Base-by-base conservation (phyloP, 1,140 invertebrate genomes). In the Batillaria attramentaria region DNA sequence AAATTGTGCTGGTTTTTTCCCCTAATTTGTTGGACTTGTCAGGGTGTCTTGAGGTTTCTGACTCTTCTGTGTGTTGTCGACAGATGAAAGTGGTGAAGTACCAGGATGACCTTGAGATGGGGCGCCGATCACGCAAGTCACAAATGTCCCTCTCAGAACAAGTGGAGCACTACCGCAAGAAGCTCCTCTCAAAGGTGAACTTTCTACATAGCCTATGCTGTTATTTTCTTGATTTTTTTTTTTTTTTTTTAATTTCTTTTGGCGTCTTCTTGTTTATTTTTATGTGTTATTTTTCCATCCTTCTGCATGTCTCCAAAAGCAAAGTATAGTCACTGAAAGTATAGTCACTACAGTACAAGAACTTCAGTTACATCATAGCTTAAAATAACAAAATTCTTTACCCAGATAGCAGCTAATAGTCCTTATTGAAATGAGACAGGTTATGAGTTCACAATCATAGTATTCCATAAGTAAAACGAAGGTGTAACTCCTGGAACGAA, bases 101-200 rank as follows among this genome's bases (percentile, higher is more conserved):
- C 92, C 97, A 98, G 92, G 97, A 99, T 92, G 97, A 99, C 91
- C 90, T 99, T 65, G 97, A 99, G 92, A 95, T 94, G 28, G 97
- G 97, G 3, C 93, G 94, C 86, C 92, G 95, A 77, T 93, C 92
- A 54, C 88, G 96, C 2, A 96, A 97, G 91, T 91, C 94, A 33
- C 80, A 86, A 10, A 95, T 96, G 93, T 94, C 94, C 20, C 93
- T 97, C 79, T 89, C 93, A 72, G 94, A 96, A 87, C 97, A 98
- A 92, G 95, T 98, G 0, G 95, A 97, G 89, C 95, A 97, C 92
- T 98, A 98, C 89, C 92, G 97, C 54, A 93, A 95, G 85, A 98
- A 98, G 90, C 93, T 99, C 54, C 93, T 98, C 13, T 74, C 82
- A 39, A 90, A 91, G 85, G 89, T 90, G 28, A 68, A 3, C 10